Percentiles rank a stretch among this genome's conserved stretches.
These are phyloP conservation scores for Oryzias javanicus DNA, from an alignment of 2,113 vertebrate species.

Conservation along the genomic window DNA sequence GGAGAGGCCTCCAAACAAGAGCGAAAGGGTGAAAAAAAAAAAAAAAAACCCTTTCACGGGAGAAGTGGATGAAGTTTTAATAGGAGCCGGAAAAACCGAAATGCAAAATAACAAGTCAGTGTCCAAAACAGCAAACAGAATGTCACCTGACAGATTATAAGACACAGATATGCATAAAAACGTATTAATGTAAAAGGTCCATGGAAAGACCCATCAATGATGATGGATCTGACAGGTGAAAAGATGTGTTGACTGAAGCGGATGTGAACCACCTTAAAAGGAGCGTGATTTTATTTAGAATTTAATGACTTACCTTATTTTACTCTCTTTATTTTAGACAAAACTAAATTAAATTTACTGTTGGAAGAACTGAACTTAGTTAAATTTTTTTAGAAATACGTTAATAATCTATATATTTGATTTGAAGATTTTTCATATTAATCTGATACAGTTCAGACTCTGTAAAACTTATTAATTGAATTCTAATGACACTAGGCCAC, in stretches of 20 bases:
- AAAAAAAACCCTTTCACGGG: no score
- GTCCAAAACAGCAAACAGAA: constrained; percentile 28
- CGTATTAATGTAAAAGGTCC: constrained; percentile 23
- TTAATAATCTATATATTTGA: no score
- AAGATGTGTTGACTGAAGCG: background rate
- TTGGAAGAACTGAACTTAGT: no score
- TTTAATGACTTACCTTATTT: no score
- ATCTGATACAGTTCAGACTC: no score
- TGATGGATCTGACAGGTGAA: background rate
- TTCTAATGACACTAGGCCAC: no score
- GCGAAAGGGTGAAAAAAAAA: background rate
- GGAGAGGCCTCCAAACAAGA: background rate
- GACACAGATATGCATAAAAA: constrained; percentile 28
- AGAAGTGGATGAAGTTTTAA: constrained; percentile 60
- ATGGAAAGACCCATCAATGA: constrained; percentile 8
- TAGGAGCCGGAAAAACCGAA: constrained; percentile 4
- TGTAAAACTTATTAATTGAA: no score
- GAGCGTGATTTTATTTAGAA: background rate
- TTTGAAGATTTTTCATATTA: no score
- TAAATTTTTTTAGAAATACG: no score
- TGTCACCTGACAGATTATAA: constrained; percentile 10
- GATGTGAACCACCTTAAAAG: background rate
- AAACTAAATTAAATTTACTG: no score
- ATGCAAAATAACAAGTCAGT: background rate
- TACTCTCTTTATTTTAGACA: no score